These are phyloP conservation scores for Protosalanx chinensis DNA, from an alignment of 2,797 vertebrate species.

Conservation along the genomic window DNA sequence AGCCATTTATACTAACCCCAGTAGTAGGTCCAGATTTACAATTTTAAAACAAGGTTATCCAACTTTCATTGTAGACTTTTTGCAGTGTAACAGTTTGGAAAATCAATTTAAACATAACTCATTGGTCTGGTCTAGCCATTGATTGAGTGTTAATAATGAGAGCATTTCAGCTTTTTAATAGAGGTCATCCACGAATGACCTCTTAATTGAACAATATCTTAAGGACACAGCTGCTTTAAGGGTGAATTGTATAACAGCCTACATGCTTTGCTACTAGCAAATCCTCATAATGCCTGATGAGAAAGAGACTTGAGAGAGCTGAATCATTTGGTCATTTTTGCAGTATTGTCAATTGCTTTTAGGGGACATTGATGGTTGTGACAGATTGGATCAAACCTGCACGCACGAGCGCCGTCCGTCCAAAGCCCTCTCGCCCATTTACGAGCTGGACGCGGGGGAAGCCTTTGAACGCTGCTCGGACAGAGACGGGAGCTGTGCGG, in stretches of 20 bases:
- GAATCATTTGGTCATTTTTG: slow-evolving; percentile 90
- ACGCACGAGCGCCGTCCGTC: slow-evolving; percentile 90
- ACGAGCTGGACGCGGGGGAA: slow-evolving; percentile 91
- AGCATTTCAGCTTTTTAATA: background rate
- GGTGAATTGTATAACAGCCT: slow-evolving; percentile 54
- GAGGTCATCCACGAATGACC: slow-evolving; percentile 1
- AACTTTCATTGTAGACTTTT: slow-evolving; percentile 3
- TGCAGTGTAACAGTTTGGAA: too few species aligned
- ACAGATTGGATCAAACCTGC: slow-evolving; percentile 95
- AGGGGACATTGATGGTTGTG: slow-evolving; percentile 99
- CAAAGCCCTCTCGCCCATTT: slow-evolving; percentile 97
- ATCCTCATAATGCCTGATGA: slow-evolving; percentile 28
- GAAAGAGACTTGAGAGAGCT: slow-evolving; percentile 43
- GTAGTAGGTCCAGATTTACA: too few species aligned
- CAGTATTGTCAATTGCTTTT: slow-evolving; percentile 99
- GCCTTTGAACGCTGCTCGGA: slow-evolving; percentile 84
- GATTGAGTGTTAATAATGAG: slow-evolving; percentile 8
- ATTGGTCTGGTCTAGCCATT: slow-evolving; percentile 22
- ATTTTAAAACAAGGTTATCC: too few species aligned
- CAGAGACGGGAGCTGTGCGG: slow-evolving; percentile 75
- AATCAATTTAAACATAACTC: slow-evolving; percentile 14
- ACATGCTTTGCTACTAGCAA: slow-evolving; percentile 24
- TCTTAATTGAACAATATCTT: slow-evolving; percentile 20
- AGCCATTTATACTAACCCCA: too few species aligned
- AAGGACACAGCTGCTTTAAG: slow-evolving; percentile 67